A percentile compares a stretch with the other conserved stretches of the same genome.
These are phyloP conservation scores for Amphimallon solstitiale DNA, from an alignment of 2,888 invertebrate genomes.

Conservation along the genomic window DNA sequence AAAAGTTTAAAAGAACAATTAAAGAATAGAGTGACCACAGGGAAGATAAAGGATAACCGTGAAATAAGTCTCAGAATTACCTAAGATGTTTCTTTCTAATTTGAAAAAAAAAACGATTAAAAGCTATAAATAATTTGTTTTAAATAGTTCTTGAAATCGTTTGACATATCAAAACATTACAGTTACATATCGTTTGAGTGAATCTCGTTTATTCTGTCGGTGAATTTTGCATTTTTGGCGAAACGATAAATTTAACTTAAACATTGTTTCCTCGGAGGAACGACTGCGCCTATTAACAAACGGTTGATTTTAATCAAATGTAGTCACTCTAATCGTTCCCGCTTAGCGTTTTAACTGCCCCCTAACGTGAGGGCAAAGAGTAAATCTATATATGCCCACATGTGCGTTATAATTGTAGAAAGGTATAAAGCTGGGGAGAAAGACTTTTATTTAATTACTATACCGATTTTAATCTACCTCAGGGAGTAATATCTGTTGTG, in stretches of 20 bases:
- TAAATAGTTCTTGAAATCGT: too few species aligned
- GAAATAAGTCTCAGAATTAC: too few species aligned
- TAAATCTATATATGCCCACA: slow-evolving; percentile 47
- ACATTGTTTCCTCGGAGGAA: slow-evolving; percentile 37
- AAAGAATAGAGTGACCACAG: too few species aligned
- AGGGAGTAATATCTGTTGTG: slow-evolving; percentile 10
- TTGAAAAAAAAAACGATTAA: too few species aligned
- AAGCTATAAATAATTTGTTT: too few species aligned
- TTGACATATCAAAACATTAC: too few species aligned
- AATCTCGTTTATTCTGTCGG: background rate
- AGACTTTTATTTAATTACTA: slow-evolving; percentile 46
- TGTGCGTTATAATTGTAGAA: slow-evolving; percentile 48
- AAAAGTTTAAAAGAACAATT: too few species aligned
- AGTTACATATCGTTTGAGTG: background rate
- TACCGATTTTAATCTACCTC: slow-evolving; percentile 44
- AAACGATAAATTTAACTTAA: slow-evolving; percentile 13
- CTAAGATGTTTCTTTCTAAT: too few species aligned
- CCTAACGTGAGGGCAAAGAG: slow-evolving; percentile 46
- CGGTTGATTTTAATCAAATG: slow-evolving; percentile 48
- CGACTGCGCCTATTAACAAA: slow-evolving; percentile 37
- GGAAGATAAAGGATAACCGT: too few species aligned
- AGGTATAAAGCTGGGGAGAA: slow-evolving; percentile 44
- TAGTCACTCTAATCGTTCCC: slow-evolving; percentile 42
- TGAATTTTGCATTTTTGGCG: slow-evolving; percentile 1
- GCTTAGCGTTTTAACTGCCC: slow-evolving; percentile 47